Percentiles rank a stretch among this genome's conserved stretches.
Evolutionary conservation across 2,888 invertebrate species (phyloP).

Genomic region (Nebria salina): DNA sequence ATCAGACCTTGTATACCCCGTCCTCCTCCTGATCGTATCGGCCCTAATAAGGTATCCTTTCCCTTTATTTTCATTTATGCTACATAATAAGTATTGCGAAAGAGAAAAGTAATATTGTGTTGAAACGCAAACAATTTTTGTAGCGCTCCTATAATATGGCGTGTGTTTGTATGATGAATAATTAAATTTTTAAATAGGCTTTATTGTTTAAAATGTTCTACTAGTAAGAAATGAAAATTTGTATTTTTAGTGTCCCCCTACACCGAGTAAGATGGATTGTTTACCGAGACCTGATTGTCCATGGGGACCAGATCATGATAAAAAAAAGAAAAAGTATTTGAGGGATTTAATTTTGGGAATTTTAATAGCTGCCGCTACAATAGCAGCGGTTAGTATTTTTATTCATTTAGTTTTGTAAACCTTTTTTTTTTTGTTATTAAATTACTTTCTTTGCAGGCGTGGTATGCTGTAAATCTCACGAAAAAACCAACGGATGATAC

Average conservation of each 20-base stretch:
- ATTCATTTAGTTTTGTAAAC: background rate
- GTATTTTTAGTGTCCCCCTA: conserved; percentile 25
- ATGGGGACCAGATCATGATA: conserved; percentile 49
- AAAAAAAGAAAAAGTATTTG: conserved; percentile 38
- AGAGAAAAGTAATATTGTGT: no score
- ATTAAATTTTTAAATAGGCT: no score
- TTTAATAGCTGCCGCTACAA: conserved; percentile 60
- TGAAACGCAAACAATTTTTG: no score
- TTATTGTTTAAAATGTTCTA: background rate
- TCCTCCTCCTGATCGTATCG: conserved; percentile 31
- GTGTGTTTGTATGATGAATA: no score
- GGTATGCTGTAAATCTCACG: conserved; percentile 19
- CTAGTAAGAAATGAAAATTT: background rate
- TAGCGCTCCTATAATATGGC: no score
- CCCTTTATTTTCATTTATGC: background rate
- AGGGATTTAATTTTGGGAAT: conserved; percentile 56
- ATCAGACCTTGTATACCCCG: conserved; percentile 30
- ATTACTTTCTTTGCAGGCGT: conserved; percentile 24
- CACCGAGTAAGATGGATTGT: conserved; percentile 41
- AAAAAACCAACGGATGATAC: conserved; percentile 17
- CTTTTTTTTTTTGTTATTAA: background rate
- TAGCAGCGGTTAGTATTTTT: conserved; percentile 60
- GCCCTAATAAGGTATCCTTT: conserved; percentile 24
- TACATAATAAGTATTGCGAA: no score
- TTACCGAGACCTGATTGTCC: conserved; percentile 53